A percentile compares a stretch with the other conserved stretches of the same genome.
These are phyloP conservation scores for Rousettus madagascariensis DNA, from an alignment of 2,797 vertebrate genomes.

Conservation along the genomic window DNA sequence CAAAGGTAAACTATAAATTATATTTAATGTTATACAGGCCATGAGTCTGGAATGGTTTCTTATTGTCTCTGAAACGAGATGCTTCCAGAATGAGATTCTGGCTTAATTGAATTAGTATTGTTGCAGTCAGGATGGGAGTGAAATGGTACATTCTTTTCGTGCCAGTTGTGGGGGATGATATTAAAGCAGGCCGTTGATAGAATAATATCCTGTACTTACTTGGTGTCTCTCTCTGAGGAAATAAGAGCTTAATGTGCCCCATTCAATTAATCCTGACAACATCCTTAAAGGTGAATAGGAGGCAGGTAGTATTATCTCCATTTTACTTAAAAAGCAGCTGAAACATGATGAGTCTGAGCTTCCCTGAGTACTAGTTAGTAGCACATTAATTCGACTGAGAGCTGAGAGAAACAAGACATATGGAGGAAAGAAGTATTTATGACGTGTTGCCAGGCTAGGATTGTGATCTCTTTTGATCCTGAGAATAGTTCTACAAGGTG, in stretches of 20 bases:
- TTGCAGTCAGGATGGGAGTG: conserved; percentile 36
- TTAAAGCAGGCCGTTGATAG: background rate
- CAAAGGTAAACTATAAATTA: background rate
- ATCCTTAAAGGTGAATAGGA: conserved; percentile 50
- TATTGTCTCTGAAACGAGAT: background rate
- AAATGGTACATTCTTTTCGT: conserved; percentile 37
- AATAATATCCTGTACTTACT: conserved; percentile 27
- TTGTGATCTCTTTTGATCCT: background rate
- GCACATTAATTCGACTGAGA: background rate
- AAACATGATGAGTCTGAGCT: background rate
- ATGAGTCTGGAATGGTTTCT: background rate
- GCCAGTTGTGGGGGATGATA: conserved; percentile 32
- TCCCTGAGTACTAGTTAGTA: background rate
- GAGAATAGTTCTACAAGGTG: background rate
- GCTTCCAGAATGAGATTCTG: conserved; percentile 5
- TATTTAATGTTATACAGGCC: background rate
- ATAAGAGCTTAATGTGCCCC: conserved; percentile 55
- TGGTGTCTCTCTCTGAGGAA: conserved; percentile 67
- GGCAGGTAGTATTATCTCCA: conserved; percentile 20
- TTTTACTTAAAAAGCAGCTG: conserved; percentile 29
- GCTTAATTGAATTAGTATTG: conserved; percentile 48
- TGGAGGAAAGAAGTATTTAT: background rate
- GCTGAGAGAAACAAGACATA: background rate
- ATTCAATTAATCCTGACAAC: conserved; percentile 58
- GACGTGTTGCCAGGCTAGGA: background rate